Base-by-base conservation (phyloP, 2,888 invertebrate genomes). In the Himalopsyche kuldschensis region DNA sequence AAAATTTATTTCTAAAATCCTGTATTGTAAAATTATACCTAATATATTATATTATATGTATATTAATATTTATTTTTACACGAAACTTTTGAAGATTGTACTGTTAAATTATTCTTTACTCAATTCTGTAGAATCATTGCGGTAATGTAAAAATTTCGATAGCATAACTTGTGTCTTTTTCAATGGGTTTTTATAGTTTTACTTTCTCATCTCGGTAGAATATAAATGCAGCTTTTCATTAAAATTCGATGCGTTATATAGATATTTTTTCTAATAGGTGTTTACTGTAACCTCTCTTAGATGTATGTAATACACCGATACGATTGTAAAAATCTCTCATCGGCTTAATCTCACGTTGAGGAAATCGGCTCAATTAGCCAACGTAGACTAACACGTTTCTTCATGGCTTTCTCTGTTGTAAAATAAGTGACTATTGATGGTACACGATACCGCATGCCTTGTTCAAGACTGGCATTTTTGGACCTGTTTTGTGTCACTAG, bases 391-490 rank as follows among this genome's bases (percentile, higher is more conserved):
- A 69, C 69, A 30, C 30, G 11, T 20, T 69, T 11, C 24, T 69
- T 69, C 69, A 15, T 10, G 24, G 69, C 69, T 69, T 69, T 69
- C 69, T 69, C 69, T 69, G 30, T 69, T 69, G 69, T 69, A 27
- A 30, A 30, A 69, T 69, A 69, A 69, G 69, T 30, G 27, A 27
- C 24, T 69, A 85, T 84, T 83, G 27, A 81, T 83, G 84, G 85
- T 85, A 85, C 81, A 80, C 80, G 83, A 82, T 82, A 86, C 86
- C 84, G 83, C 75, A 85, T 85, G 86, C 86, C 86, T 86, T 86
- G 81, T 84, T 83, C 27, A 86, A 86, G 86, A 86, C 86, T 86
- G 85, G 86, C 86, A 86, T 85, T 86, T 86, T 86, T 85, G 80
- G 84, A 85, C 82, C 84, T 83, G 84, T 86, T 86, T 84, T 85